phyloP scores from a whole-genome alignment of 2,888 invertebrate genomes.

The Agrotis exclamationis region DNA sequence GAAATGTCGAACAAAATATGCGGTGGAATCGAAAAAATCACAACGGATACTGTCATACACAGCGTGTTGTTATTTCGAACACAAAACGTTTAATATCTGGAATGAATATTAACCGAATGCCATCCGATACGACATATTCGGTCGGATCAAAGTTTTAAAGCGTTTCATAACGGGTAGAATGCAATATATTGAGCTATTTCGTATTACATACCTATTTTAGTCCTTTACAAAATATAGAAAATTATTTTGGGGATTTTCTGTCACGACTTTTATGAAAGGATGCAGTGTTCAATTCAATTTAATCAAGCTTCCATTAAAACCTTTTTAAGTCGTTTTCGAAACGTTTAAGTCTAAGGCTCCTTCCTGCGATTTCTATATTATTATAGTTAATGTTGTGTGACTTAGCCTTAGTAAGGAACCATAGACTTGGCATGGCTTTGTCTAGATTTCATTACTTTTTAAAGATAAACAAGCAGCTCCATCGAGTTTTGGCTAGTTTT shows the following conservation, averaged over 20 bases:
- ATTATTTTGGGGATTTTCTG: neutral
- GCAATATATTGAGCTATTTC: slow-evolving; percentile 5
- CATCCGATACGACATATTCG: slow-evolving; percentile 63
- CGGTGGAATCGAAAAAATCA: slow-evolving; percentile 52
- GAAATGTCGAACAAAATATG: slow-evolving; percentile 56
- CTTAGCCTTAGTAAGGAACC: too few species aligned
- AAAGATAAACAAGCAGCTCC: too few species aligned
- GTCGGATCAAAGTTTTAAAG: slow-evolving; percentile 69
- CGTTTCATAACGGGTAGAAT: slow-evolving; percentile 67
- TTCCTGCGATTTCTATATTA: too few species aligned
- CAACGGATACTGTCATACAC: slow-evolving; percentile 49
- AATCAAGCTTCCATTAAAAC: slow-evolving; percentile 26
- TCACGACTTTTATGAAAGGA: neutral
- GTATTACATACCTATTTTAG: slow-evolving; percentile 9
- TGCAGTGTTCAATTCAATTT: slow-evolving; percentile 21
- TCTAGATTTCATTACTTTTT: too few species aligned
- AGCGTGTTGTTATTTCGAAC: slow-evolving; percentile 64
- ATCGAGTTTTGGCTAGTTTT: too few species aligned
- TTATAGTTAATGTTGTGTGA: too few species aligned
- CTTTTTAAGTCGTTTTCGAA: slow-evolving; percentile 19
- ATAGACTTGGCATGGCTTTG: too few species aligned
- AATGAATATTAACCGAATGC: slow-evolving; percentile 69
- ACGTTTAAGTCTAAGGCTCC: too few species aligned
- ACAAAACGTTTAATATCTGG: slow-evolving; percentile 73
- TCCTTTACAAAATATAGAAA: neutral